A percentile compares a stretch with the other conserved stretches of the same genome.
Conservation (phyloP, 2,888 invertebrate species). For the Cephus runcator region DNA sequence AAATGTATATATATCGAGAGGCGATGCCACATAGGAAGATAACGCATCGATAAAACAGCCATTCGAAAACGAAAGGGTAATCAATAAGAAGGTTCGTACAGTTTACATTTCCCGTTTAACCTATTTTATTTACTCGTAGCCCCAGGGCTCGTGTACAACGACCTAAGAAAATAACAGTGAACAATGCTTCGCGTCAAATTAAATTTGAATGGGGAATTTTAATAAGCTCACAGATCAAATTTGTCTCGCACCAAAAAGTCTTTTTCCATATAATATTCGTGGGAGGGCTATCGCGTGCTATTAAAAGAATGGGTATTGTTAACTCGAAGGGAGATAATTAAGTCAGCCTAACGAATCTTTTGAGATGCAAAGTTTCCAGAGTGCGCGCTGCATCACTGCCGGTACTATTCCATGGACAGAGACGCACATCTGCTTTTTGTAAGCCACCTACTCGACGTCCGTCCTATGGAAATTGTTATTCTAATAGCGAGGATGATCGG, state of each 20-base stretch:
- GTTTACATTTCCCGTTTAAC: background rate
- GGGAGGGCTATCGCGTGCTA: background rate
- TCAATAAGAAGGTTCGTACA: background rate
- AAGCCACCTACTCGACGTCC: conserved; percentile 29
- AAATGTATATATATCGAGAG: background rate
- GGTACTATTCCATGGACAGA: conserved; percentile 3
- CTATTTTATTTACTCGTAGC: background rate
- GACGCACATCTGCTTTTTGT: conserved; percentile 24
- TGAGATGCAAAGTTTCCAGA: background rate
- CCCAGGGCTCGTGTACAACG: background rate
- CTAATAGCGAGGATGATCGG: conserved; percentile 31
- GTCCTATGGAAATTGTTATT: conserved; percentile 45
- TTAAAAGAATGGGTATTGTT: background rate
- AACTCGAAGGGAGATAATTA: background rate
- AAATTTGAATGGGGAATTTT: background rate
- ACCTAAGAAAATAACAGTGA: background rate
- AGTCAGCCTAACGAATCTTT: conserved; percentile 1
- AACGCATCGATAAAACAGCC: background rate
- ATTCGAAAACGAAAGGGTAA: background rate
- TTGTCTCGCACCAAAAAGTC: background rate
- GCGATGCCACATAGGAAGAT: background rate
- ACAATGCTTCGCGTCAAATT: background rate
- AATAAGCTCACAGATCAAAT: background rate
- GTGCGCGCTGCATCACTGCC: background rate
- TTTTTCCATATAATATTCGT: background rate